Percentiles rank a stretch among this genome's conserved stretches.
Evolutionary conservation across 2,113 vertebrate species (phyloP).

Genomic region (Sinocyclocheilus rhinocerous): DNA sequence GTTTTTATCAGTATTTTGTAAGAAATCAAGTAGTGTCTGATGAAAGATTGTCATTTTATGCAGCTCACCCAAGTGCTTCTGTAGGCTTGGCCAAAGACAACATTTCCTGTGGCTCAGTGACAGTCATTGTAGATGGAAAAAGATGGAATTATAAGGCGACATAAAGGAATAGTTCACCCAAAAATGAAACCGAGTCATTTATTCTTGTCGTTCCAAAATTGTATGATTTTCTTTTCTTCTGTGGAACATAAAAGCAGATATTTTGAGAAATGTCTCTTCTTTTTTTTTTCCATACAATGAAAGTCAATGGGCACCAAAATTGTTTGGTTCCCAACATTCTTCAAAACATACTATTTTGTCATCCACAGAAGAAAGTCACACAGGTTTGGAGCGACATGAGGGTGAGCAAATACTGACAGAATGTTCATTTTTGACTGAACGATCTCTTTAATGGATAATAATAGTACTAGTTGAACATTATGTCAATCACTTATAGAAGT

Average conservation of each 20-base stretch:
- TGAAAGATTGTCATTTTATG: not conserved
- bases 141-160: not conserved
- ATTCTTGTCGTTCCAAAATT: not conserved
- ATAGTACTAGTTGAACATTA: not conserved
- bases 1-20: not conserved
- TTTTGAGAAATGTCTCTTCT: not conserved
- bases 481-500: not conserved
- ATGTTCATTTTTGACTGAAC: not conserved
- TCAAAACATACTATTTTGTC: too few species aligned
- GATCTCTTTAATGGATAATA: not conserved
- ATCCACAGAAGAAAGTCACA: too few species aligned
- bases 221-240: not conserved
- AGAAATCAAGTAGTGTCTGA: not conserved
- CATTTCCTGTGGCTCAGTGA: conserved; percentile 35
- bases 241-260: not conserved
- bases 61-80: conserved; percentile 32
- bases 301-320: too few species aligned
- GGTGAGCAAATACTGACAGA: too few species aligned
- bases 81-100: conserved; percentile 51
- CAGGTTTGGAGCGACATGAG: too few species aligned
- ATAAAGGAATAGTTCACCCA: too few species aligned
- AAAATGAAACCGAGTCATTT: too few species aligned
- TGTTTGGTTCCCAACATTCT: too few species aligned
- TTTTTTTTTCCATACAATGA: too few species aligned
- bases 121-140: not conserved